Base-by-base conservation (phyloP, 2,888 invertebrate genomes). In the Acanthosepion lycidas region DNA sequence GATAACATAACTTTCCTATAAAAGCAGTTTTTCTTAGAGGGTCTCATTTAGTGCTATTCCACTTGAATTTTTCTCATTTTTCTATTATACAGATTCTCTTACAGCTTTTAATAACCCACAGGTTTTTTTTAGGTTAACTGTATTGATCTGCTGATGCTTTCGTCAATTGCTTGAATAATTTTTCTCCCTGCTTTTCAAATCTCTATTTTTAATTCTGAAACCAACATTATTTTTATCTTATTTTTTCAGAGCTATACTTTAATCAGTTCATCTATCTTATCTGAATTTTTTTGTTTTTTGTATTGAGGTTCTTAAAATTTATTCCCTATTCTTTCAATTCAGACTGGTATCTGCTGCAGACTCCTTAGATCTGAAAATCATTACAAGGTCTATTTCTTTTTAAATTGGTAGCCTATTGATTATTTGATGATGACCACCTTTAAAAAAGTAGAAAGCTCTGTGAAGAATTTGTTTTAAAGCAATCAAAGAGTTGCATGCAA, bases 191-290 rank as follows among this genome's bases (percentile, higher is more conserved):
- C 33, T 78, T 18, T 78, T 78, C 78, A n/a, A n/a, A 33, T 78
- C 78, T 78, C 78, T 78, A 78, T 33, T 78, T 78, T 78, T 78
- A 78, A 78, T 78, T n/a, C 78, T n/a, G 78, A 59, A 59, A 59
- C 59, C 59, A 59, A 23, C 23, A 59, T 59, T 59, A 59, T 59
- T 59, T 23, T 59, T 59, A 59, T 59, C 23, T 20, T 23, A 0
- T 20, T 55, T 55, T 18, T 9, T 33, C 78, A 78, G n/a, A 78
- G n/a, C 78, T 12, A 33, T n/a, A 12, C n/a, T 78, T n/a, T 9
- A 78, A 12, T n/a, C 78, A 15, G 1, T 78, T 78, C n/a, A 33
- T 78, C 33, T 5, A 33, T 15, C n/a, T 23, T 9, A 78, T 78
- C 78, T 78, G n/a, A 78, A 78, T 78, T n/a, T 78, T n/a, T n/a